These are phyloP conservation scores for Pardosa pseudoannulata DNA, from an alignment of 2,888 invertebrate species.

Conservation along the genomic window DNA sequence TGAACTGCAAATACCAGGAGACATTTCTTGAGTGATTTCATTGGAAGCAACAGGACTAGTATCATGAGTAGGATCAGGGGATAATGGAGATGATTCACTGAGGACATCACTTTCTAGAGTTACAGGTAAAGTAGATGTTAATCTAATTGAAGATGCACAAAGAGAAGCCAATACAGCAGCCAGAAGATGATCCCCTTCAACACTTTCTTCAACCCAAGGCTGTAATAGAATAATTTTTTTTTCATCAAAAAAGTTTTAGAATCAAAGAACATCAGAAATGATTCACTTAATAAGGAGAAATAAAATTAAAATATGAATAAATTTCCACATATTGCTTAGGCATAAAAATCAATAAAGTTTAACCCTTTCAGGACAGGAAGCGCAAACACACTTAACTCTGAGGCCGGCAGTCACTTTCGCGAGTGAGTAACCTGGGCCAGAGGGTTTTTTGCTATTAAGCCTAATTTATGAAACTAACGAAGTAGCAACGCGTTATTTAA, in stretches of 20 bases:
- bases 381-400: no score
- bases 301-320: no score
- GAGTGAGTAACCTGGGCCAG: no score
- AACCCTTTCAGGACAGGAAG: no score
- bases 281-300: no score
- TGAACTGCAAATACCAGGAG: slow-evolving; percentile 46
- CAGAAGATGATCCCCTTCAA: slow-evolving; percentile 80
- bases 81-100: slow-evolving; percentile 75
- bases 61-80: slow-evolving; percentile 65
- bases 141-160: slow-evolving; percentile 86
- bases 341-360: no score
- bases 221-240: slow-evolving; percentile 12
- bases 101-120: slow-evolving; percentile 79
- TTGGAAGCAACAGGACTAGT: slow-evolving; percentile 77
- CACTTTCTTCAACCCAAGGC: slow-evolving; percentile 70
- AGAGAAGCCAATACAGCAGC: slow-evolving; percentile 91
- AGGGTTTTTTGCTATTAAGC: no score
- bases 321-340: no score
- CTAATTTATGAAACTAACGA: no score
- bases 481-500: no score
- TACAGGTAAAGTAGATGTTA: slow-evolving; percentile 86
- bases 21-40: slow-evolving; percentile 65
- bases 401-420: no score
- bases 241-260: neutral
- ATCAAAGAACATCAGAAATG: neutral